Conservation (phyloP, 1,140 invertebrate genomes). For the Apis florea region DNA sequence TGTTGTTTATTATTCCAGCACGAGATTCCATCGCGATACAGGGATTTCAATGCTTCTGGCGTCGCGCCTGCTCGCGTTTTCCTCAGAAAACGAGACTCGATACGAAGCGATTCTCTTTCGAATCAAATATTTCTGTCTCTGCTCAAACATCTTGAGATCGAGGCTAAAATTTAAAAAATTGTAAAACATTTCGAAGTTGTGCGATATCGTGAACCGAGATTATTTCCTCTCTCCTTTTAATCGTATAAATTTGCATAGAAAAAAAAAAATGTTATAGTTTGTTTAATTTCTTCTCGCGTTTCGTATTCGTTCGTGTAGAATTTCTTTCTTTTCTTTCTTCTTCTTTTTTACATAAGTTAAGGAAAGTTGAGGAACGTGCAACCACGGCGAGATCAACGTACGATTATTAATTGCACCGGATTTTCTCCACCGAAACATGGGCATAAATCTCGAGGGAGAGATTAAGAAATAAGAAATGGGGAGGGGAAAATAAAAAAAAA, state of each 20-base stretch:
- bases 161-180: no score
- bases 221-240: no score
- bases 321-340: no score
- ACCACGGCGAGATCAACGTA: not conserved
- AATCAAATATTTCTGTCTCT: not conserved
- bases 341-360: not conserved
- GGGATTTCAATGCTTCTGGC: slow-evolving; percentile 32
- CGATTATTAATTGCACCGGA: not conserved
- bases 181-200: no score
- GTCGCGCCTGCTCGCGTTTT: not conserved
- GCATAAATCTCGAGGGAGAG: not conserved
- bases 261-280: no score
- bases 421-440: no score
- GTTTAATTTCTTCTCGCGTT: no score
- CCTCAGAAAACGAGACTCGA: slow-evolving; percentile 8
- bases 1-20: slow-evolving; percentile 26
- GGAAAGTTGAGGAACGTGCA: not conserved
- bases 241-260: no score
- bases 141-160: not conserved
- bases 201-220: no score
- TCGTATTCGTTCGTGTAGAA: not conserved
- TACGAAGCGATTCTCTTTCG: not conserved
- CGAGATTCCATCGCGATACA: slow-evolving; percentile 7
- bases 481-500: slow-evolving; percentile 14
- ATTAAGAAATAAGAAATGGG: not conserved